Base-by-base conservation (phyloP, 2,888 invertebrate species). In the Maniola hyperantus region DNA sequence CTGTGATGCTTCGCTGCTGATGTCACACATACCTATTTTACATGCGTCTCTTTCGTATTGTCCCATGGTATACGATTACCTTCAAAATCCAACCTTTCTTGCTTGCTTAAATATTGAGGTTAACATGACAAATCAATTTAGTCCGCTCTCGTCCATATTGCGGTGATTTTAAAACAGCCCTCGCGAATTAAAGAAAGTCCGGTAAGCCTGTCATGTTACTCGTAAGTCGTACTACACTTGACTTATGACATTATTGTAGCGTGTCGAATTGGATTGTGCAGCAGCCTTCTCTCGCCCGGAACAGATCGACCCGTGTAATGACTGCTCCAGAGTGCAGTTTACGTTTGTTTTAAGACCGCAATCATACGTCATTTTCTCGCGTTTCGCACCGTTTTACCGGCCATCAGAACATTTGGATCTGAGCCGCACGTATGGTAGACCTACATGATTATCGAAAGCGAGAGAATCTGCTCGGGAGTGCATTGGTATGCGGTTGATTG, bases 281-380 rank as follows among this genome's bases (percentile, higher is more conserved):
- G 71, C 68, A 69, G 74, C 72, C 71, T 77, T 73, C 73, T 69
- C 72, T 64, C 57, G 68, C 54, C 73, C 68, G 73, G 77, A 76
- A 72, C 75, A 67, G 78, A 76, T 76, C 75, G 77, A 71, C 69
- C 66, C 71, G 67, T 72, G 77, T 82, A 83, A 84, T 83, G 76
- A 75, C 73, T 74, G 76, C 77, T 76, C 72, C 72, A 72, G 76
- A 74, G 75, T 72, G 76, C 82, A 80, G 79, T 81, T 83, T 81
- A 81, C 80, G 83, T 86, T 84, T 82, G 85, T 85, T 85, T 85
- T 83, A 87, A 85, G 82, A 80, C 81, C 73, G 81, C 85, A 88
- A 88, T 88, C 85, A 85, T 85, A 83, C 80, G 83, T 85, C 81
- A 87, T 88, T 87, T 87, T 83, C 84, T 81, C 82, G 81, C 80